These are phyloP conservation scores for Larimichthys polyactis DNA, from an alignment of 2,113 vertebrate species.

Conservation along the genomic window DNA sequence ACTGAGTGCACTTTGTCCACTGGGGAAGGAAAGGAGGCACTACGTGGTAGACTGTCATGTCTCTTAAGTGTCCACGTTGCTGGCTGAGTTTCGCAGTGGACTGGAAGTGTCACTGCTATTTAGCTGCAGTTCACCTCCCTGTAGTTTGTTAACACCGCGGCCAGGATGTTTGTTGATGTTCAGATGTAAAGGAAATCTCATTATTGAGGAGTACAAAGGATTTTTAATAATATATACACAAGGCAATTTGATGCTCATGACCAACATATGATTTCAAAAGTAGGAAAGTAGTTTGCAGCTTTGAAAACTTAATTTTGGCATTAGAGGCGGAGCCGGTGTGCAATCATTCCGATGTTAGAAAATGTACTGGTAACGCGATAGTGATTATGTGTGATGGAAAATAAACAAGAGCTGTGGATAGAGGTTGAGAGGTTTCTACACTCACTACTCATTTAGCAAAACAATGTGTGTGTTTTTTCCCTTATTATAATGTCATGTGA, in stretches of 20 bases:
- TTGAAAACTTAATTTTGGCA: neutral
- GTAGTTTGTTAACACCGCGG: neutral
- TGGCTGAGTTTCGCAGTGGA: neutral
- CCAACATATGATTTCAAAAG: neutral
- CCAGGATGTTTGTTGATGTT: neutral
- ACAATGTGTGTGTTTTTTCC: too few relatives aligned
- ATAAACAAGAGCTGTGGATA: neutral
- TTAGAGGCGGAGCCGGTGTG: neutral
- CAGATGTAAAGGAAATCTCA: neutral
- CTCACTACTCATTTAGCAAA: neutral
- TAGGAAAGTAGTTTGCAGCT: neutral
- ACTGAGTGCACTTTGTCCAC: neutral
- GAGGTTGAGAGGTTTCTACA: neutral
- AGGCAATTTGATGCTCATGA: neutral
- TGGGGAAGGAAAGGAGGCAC: too few relatives aligned
- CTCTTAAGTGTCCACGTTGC: neutral
- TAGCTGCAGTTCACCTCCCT: neutral
- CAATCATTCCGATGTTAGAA: neutral
- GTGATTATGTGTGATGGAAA: neutral
- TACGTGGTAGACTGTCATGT: neutral
- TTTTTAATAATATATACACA: neutral
- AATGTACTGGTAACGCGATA: neutral
- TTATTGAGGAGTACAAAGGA: neutral
- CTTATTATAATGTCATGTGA: neutral
- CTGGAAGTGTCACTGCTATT: slow-evolving; percentile 2